Evolutionary conservation across 2,888 invertebrate species (phyloP).

Genomic region (Melitaea athalia): DNA sequence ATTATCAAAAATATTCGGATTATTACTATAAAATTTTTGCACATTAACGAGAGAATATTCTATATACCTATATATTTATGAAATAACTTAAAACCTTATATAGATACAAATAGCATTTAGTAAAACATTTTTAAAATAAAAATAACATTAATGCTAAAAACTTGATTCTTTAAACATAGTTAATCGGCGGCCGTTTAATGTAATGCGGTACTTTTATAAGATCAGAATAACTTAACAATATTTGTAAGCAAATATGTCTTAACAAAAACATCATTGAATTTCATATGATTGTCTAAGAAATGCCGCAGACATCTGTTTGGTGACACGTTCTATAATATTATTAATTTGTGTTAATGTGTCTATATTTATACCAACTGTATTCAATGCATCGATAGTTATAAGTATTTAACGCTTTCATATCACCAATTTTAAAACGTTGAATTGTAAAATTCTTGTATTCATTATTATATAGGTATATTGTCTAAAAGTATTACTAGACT

Average conservation of each 20-base stretch:
- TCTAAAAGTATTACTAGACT: no score
- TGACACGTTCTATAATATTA: neutral
- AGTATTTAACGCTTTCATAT: neutral
- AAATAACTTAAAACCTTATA: neutral
- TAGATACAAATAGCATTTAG: neutral
- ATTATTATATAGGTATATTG: no score
- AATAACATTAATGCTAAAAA: neutral
- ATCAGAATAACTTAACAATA: neutral
- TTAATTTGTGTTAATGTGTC: slow-evolving; percentile 1
- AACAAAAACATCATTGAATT: slow-evolving; percentile 11
- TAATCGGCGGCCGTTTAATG: neutral
- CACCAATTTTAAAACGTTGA: neutral
- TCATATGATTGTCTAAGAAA: slow-evolving; percentile 5
- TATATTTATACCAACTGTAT: slow-evolving; percentile 2
- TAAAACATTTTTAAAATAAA: neutral
- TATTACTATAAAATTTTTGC: neutral
- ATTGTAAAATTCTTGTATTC: neutral
- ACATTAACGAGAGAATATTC: neutral
- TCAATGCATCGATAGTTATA: neutral
- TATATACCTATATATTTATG: neutral
- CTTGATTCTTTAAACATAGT: slow-evolving; percentile 3
- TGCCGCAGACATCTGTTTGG: slow-evolving; percentile 12
- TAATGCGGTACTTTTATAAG: slow-evolving; percentile 3
- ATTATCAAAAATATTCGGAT: no score
- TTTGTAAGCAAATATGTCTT: neutral